Percentiles rank a stretch among this genome's conserved stretches.
Conservation (phyloP, 2,888 invertebrate genomes). For the Drosophila algonquin region DNA sequence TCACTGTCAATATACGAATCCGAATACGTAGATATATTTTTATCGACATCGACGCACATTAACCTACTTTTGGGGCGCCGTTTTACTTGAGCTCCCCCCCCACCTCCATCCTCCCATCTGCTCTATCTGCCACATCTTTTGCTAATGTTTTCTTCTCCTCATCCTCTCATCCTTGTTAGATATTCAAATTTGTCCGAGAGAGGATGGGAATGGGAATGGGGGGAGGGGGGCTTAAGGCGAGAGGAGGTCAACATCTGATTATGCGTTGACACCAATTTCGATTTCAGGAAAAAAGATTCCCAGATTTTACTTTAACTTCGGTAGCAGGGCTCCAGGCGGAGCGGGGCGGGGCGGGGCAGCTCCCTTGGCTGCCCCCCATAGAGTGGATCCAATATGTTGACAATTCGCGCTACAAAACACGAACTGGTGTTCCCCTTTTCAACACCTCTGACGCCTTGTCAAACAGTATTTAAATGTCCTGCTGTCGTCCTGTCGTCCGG, state of each 20-base stretch:
- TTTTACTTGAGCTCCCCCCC: slow-evolving; percentile 36
- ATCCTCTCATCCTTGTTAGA: slow-evolving; percentile 63
- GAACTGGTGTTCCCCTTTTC: not conserved
- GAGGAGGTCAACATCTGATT: slow-evolving; percentile 53
- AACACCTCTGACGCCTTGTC: slow-evolving; percentile 34
- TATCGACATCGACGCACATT: slow-evolving; percentile 72
- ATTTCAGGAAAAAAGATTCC: slow-evolving; percentile 18
- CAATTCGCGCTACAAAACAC: too few relatives aligned
- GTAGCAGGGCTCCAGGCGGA: too few relatives aligned
- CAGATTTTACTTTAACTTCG: slow-evolving; percentile 10
- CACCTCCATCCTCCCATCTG: not conserved
- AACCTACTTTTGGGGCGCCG: slow-evolving; percentile 74
- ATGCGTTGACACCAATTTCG: slow-evolving; percentile 53
- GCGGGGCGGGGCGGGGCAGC: too few relatives aligned
- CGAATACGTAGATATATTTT: slow-evolving; percentile 47
- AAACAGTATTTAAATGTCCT: slow-evolving; percentile 25
- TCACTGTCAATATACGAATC: slow-evolving; percentile 15
- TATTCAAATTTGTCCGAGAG: slow-evolving; percentile 63
- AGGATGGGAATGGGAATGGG: not conserved
- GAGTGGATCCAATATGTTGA: too few relatives aligned
- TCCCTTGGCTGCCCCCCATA: too few relatives aligned
- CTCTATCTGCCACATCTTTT: slow-evolving; percentile 8
- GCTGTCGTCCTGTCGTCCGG: not conserved
- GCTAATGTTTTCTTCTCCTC: slow-evolving; percentile 40
- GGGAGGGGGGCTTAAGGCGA: not conserved